Percentiles rank a stretch among this genome's conserved stretches.
Evolutionary conservation across 2,797 vertebrate species (phyloP).

Genomic region (Argya squamiceps): DNA sequence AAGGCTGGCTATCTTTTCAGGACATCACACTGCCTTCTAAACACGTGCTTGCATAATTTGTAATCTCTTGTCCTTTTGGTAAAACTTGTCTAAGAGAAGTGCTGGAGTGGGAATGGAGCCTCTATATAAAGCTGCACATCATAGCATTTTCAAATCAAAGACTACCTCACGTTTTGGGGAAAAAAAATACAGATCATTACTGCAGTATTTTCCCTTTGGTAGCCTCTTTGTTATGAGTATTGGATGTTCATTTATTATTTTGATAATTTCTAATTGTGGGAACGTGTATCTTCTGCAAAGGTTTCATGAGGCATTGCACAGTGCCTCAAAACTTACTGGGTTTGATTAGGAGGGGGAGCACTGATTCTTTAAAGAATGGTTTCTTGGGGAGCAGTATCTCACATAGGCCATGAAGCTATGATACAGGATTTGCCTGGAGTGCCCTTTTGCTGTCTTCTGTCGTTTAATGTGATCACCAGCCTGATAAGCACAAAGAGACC

Average conservation of each 20-base stretch:
- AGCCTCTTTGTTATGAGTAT: neutral
- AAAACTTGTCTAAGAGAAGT: neutral
- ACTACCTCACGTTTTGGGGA: neutral
- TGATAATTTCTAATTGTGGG: neutral
- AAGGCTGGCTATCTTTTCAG: slow-evolving; percentile 15
- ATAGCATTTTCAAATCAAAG: neutral
- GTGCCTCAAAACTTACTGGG: neutral
- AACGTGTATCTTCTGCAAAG: neutral
- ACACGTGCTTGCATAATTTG: neutral
- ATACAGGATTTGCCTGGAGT: neutral
- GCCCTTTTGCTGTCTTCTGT: slow-evolving; percentile 5
- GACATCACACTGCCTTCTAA: neutral
- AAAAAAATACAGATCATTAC: neutral
- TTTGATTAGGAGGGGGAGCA: neutral
- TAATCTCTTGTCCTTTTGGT: slow-evolving; percentile 32
- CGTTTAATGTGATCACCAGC: neutral
- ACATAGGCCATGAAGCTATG: neutral
- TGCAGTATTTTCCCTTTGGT: neutral
- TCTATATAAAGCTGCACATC: neutral
- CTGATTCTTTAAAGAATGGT: neutral
- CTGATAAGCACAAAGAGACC: neutral
- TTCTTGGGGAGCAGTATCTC: neutral
- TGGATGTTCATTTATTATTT: neutral
- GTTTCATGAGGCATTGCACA: neutral
- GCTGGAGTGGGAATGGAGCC: neutral